Evolutionary conservation across 2,797 vertebrate genomes (phyloP), one percentile per base, ranked within the genome.

Genomic region (Rhynchotus rufescens): DNA sequence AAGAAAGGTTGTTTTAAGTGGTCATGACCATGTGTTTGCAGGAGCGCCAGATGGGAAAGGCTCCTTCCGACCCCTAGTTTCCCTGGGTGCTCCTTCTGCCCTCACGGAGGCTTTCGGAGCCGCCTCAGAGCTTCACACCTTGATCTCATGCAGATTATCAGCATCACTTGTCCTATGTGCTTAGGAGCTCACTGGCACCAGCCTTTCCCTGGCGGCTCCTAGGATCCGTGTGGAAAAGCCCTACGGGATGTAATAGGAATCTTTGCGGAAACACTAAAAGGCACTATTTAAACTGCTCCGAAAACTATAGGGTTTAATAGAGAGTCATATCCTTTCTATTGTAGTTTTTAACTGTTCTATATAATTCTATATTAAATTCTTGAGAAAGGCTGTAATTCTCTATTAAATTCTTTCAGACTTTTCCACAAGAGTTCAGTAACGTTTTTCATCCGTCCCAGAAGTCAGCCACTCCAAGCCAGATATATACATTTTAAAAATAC

Each of bases 341-440:
- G 82, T 93, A 93, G 93, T 94, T 96, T 94, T 95, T 93, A 96
- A 96, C 82, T 86, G 84, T 94, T 65, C 93, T 93, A 89, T 96
- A 96, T 96, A 96, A 93, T 94, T 94, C 90, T 74, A 88, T 96
- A 94, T 96, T 96, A 96, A 96, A 96, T 96, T 95, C 92, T 96
- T 95, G 90, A 94, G 92, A 90, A 95, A 94, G 66, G 86, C 71
- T 93, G 86, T 94, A 94, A 94, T 94, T 96, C 91, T 93, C 90
- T 94, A 89, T 95, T 96, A 94, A 94, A 96, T 96, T 94, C 80
- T 92, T 96, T 77, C 75, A 79, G 82, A 57, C 60, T 94, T 96
- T 95, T 84, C 75, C 89, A 94, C 82, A 68, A 86, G 92, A 86
- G 82, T 67, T 94, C 92, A 71, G 92, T 92, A 94, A 94, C 71